Base-by-base conservation (phyloP, 2,797 vertebrate species). In the Melanotaenia trifasciata region DNA sequence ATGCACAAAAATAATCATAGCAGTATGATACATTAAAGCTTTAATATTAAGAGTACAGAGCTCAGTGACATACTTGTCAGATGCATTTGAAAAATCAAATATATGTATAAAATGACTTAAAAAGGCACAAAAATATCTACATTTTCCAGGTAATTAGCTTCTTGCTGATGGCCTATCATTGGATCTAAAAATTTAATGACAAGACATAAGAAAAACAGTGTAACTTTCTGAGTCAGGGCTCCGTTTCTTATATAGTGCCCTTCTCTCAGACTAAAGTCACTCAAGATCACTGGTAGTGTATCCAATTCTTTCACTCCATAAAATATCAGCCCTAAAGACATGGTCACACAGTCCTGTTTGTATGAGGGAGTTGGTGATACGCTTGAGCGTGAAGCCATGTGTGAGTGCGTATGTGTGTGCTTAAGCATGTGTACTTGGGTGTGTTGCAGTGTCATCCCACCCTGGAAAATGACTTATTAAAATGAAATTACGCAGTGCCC, bases 381-480 rank as follows among this genome's bases (percentile, higher is more conserved):
- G 50, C 61, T 33, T 77, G 72, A 73, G 69, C 62, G 74, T 70
- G 76, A 78, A 74, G 62, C 65, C 63, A 51, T 59, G 63, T 83
- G 67, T 75, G 76, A 58, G 72, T 78, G 84, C 70, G 80, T 78
- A 83, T 84, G 92, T 84, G 88, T 79, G 89, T 71, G 81, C 64
- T 72, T 38, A 67, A 76, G 79, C 70, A 72, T 81, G 80, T 83
- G 82, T 75, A 73, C 72, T 68, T 66, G 76, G 8, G 70, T 84
- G 79, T 84, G 68, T 79, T 80, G 80, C 74, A 62, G 86, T 89
- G 87, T 91, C 87, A 89, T 87, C 89, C 83, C 78, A 73, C 78
- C 84, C 88, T 85, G 94, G 91, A 95, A 96, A 95, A 95, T 94
- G 92, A 95, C 94, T 96, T 95, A 96, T 96, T 97, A 97, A 96